phyloP scores from a whole-genome alignment of 2,888 invertebrate species.

The Plebejus melissa region DNA sequence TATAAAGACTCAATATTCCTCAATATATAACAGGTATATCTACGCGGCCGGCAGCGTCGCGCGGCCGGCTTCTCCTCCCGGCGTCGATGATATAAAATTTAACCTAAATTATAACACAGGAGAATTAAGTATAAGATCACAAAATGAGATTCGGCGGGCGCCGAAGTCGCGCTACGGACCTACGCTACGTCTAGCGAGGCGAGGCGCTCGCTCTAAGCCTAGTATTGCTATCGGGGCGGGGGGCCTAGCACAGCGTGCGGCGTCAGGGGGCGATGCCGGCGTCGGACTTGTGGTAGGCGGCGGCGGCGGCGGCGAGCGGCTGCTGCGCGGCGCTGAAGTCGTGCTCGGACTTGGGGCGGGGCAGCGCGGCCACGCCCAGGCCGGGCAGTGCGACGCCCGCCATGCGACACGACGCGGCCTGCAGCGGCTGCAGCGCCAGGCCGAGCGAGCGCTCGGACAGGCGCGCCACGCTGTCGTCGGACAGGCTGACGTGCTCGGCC shows the following conservation, averaged over 20 bases:
- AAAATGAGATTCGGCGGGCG: conserved; percentile 79
- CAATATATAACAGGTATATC: conserved; percentile 77
- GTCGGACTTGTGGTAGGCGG: conserved; percentile 88
- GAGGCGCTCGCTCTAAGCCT: conserved; percentile 73
- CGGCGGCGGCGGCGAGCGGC: conserved; percentile 74
- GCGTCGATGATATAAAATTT: conserved; percentile 79
- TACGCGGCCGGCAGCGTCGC: conserved; percentile 72
- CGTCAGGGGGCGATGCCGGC: conserved; percentile 89
- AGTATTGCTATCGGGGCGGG: conserved; percentile 70
- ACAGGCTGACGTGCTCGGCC: conserved; percentile 90
- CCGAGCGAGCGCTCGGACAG: conserved; percentile 81
- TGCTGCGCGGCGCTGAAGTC: conserved; percentile 84
- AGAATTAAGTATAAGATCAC: conserved; percentile 80
- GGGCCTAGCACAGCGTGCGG: conserved; percentile 82
- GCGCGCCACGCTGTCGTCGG: conserved; percentile 84
- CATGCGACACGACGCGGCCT: conserved; percentile 82
- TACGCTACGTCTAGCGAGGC: conserved; percentile 75
- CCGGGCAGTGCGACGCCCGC: conserved; percentile 85
- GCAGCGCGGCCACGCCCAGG: conserved; percentile 80
- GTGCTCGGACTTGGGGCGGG: conserved; percentile 90
- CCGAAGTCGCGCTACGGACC: conserved; percentile 75
- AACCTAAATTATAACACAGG: conserved; percentile 80
- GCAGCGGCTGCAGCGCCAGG: conserved; percentile 83
- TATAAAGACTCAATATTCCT: conserved; percentile 77
- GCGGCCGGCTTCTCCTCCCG: conserved; percentile 70